Evolutionary conservation across 2,888 invertebrate species (phyloP), one percentile per base, ranked within the genome.

Genomic region (Tipula unca): DNA sequence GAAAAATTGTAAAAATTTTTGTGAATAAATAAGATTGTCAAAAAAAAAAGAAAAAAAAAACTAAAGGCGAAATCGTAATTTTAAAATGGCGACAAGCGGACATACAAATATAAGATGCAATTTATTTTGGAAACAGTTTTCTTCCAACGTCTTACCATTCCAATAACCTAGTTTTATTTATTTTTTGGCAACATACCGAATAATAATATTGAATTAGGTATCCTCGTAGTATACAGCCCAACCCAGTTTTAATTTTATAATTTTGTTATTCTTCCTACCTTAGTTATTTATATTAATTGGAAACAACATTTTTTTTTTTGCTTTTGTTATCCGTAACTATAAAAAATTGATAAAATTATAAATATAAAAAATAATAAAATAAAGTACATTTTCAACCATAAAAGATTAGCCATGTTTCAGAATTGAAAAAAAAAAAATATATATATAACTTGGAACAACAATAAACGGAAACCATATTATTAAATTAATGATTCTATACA

Each of bases 401-500:
- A 20, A 25, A 69, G 69, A 69, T 69, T 69, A 69, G 69, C 69
- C 69, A 69, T 69, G 69, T 69, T 69, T 69, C 10, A 69, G 48
- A 54, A 42, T 42, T 14, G n/a, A 42, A 42, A 42, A 39, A 39
- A 39, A 39, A 39, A 39, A 39, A 39, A 39, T 10, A 39, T n/a
- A n/a, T n/a, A n/a, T n/a, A 39, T 10, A 10, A 48, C 48, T 48
- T 48, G 48, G 48, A 48, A 48, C 48, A 69, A 69, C 69, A 69
- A 69, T 69, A 69, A 69, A 69, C 69, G 69, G 69, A 69, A 69
- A 69, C 69, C 69, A 25, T 69, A 69, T 69, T 69, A 69, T 69
- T 69, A 69, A 25, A 69, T 69, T 69, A 69, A 69, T 69, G 69
- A 69, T 69, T 20, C 69, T 13, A 69, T 69, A 69, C 25, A 69